Evolutionary conservation across 2,797 vertebrate genomes (phyloP), one percentile per base, ranked within the genome.

Genomic region (Leptodactylus fallax): DNA sequence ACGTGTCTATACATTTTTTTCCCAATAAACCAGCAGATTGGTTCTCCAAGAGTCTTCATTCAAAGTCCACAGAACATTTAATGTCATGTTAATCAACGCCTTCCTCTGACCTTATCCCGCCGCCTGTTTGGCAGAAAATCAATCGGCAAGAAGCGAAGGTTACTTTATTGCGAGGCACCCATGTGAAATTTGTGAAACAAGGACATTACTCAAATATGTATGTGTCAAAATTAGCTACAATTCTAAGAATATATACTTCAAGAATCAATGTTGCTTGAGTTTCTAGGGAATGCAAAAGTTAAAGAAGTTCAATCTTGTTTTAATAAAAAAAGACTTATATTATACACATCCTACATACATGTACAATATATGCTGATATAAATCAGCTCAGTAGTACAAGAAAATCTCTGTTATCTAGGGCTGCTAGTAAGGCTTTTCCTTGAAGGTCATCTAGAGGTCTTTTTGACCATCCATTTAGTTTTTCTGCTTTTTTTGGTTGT

Each of bases 111-210:
- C 84, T 65, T 72, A 61, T 67, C 60, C 72, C 16, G 14, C 25
- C 19, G 65, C 45, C 19, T 78, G 19, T 78, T 69, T 86, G 85
- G 47, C 77, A 86, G 27, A 19, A 87, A 87, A 80, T 87, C 85
- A 51, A 72, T 87, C 65, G 8, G 65, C 27, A 72, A 58, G 55
- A 72, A 25, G 56, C 7, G 11, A 78, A 85, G 84, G 76, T 79
- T 65, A 63, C 60, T 27, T 79, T 63, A 77, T 78, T 77, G 83
- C 14, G 14, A 85, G 27, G 45, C 14, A 63, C 47, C 61, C 45
- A 77, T 85, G 83, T 61, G 14, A 69, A 63, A 45, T 61, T 61
- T 49, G 56, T 19, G 56, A 77, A 63, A 63, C n/a, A 77, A 76
- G n/a, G 56, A 76, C 56, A 85, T 63, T 47, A 25, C 81, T 85